Percentiles rank a stretch among this genome's conserved stretches.
These are phyloP conservation scores for Melolontha melolontha DNA, from an alignment of 2,888 invertebrate genomes.

Conservation along the genomic window DNA sequence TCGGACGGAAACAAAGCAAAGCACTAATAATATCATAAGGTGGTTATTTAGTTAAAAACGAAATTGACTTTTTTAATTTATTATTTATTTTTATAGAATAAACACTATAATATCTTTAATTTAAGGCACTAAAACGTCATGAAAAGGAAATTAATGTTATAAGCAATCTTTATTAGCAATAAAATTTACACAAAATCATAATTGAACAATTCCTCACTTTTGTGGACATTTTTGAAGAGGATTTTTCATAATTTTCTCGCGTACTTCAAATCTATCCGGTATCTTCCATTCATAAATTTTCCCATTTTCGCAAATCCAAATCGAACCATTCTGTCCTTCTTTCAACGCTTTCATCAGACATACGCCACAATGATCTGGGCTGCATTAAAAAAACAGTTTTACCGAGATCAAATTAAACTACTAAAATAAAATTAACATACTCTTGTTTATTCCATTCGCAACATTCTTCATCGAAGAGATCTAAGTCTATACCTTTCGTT, in stretches of 20 bases:
- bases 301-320: conserved; percentile 35
- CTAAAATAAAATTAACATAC: conserved; percentile 2
- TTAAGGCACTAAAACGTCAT: too few relatives aligned
- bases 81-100: too few relatives aligned
- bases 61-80: too few relatives aligned
- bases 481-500: conserved; percentile 34
- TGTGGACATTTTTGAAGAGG: neutral
- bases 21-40: too few relatives aligned
- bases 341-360: conserved; percentile 33
- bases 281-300: conserved; percentile 30
- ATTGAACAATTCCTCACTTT: neutral
- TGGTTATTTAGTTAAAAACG: too few relatives aligned
- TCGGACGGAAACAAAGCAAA: too few relatives aligned
- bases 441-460: conserved; percentile 17
- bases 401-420: neutral
- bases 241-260: conserved; percentile 8
- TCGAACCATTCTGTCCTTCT: conserved; percentile 35
- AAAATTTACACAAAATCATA: too few relatives aligned
- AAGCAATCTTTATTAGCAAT: too few relatives aligned
- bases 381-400: conserved; percentile 1
- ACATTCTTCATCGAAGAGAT: conserved; percentile 38
- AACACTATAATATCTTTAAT: too few relatives aligned
- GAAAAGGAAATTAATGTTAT: too few relatives aligned
- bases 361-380: conserved; percentile 13
- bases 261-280: conserved; percentile 32